A percentile compares a stretch with the other conserved stretches of the same genome.
phyloP scores from a whole-genome alignment of 2,113 vertebrate species.

The Clarias gariepinus region DNA sequence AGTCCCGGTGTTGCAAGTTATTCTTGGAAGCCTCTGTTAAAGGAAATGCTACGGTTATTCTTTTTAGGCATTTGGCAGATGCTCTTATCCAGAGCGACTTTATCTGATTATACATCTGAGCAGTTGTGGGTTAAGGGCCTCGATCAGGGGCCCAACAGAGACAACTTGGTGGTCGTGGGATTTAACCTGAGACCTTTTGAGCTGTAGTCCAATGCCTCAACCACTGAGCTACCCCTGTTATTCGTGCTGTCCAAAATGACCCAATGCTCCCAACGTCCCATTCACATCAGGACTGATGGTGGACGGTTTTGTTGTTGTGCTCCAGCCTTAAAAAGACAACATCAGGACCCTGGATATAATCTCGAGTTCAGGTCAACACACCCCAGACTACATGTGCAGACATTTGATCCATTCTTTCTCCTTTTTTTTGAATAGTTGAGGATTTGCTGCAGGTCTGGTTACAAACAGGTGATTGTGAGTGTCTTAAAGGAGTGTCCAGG shows the following conservation, averaged over 20 bases:
- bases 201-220: too few relatives aligned
- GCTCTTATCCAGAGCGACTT: too few relatives aligned
- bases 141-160: too few relatives aligned
- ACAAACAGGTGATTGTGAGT: not conserved
- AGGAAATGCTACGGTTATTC: not conserved
- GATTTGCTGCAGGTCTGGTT: not conserved
- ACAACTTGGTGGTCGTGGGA: too few relatives aligned
- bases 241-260: too few relatives aligned
- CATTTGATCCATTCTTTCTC: not conserved
- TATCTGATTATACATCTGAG: too few relatives aligned
- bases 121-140: too few relatives aligned
- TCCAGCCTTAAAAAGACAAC: not conserved
- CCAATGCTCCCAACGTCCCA: not conserved
- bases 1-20: not conserved
- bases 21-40: not conserved
- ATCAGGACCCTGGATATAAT: not conserved
- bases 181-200: too few relatives aligned
- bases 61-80: too few relatives aligned
- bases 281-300: not conserved
- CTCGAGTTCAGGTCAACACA: too few relatives aligned
- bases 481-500: not conserved
- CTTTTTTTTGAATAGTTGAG: not conserved
- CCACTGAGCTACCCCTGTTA: too few relatives aligned
- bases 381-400: not conserved
- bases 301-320: not conserved